Percentiles rank a stretch among this genome's conserved stretches.
Conservation (phyloP, 2,888 invertebrate genomes). For the Acanthosoma haemorrhoidale region DNA sequence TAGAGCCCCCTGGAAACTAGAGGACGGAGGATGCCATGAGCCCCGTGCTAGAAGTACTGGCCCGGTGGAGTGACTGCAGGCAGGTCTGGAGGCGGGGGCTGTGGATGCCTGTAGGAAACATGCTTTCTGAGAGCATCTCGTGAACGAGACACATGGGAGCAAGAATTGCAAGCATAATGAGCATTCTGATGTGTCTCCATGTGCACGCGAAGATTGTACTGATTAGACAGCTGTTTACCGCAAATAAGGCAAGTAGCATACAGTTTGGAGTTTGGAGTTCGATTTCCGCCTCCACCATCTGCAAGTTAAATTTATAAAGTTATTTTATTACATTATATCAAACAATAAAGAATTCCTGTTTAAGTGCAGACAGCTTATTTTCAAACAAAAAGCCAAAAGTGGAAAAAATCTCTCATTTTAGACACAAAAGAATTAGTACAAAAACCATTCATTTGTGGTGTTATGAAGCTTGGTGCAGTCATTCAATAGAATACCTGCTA, state of each 20-base stretch:
- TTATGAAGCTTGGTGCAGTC: too few species aligned
- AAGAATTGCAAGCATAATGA: conserved; percentile 79
- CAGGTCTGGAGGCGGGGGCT: conserved; percentile 15
- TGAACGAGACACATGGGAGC: conserved; percentile 80
- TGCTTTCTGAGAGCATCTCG: conserved; percentile 82
- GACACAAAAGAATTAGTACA: too few species aligned
- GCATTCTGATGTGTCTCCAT: conserved; percentile 87
- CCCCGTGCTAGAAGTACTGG: conserved; percentile 22
- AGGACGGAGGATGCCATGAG: conserved; percentile 9
- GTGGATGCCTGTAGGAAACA: conserved; percentile 74
- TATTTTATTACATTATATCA: too few species aligned
- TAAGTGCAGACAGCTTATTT: too few species aligned
- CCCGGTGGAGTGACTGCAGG: neutral
- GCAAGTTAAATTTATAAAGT: neutral
- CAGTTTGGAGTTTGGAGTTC: conserved; percentile 46
- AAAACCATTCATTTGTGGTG: too few species aligned
- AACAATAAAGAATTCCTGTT: too few species aligned
- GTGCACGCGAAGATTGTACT: conserved; percentile 83
- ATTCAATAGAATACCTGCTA: too few species aligned
- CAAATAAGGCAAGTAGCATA: conserved; percentile 74
- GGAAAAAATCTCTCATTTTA: too few species aligned
- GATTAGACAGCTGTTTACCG: conserved; percentile 82
- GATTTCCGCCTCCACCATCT: conserved; percentile 30
- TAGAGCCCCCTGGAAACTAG: conserved; percentile 22
- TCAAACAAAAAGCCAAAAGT: too few species aligned